Evolutionary conservation across 2,113 vertebrate species (phyloP).

Genomic region (Lagopus muta): DNA sequence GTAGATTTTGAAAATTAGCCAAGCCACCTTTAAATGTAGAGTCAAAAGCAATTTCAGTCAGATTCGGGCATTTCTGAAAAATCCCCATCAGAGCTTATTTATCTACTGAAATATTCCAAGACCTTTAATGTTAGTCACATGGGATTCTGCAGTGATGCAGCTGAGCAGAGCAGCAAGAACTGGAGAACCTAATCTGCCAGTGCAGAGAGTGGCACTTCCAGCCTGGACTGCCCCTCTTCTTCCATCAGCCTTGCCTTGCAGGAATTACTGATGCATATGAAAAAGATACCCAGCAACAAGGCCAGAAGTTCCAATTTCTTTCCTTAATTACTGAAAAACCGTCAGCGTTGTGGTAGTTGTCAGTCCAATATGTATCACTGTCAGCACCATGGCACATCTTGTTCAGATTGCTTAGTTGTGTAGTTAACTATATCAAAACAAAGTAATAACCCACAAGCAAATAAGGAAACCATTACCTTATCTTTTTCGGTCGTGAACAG

Average conservation of each 20-base stretch:
- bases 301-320: background rate
- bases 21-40: background rate
- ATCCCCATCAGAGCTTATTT: background rate
- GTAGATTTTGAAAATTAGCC: background rate
- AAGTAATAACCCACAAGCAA: background rate
- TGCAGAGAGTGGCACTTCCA: background rate
- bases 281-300: background rate
- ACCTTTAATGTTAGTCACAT: background rate
- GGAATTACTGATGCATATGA: background rate
- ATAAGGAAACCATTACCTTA: conserved; percentile 73
- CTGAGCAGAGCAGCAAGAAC: background rate
- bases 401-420: background rate
- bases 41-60: background rate
- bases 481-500: conserved; percentile 87
- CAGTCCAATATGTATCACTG: background rate
- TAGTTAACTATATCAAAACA: background rate
- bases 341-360: background rate
- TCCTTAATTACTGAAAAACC: background rate
- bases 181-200: background rate
- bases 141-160: background rate
- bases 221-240: background rate
- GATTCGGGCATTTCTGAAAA: background rate
- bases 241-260: background rate
- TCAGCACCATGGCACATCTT: background rate
- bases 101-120: background rate